Percentiles rank a stretch among this genome's conserved stretches.
Evolutionary conservation across 1,140 invertebrate species (phyloP).

Genomic region (Ceratoteleas bidentatus): DNA sequence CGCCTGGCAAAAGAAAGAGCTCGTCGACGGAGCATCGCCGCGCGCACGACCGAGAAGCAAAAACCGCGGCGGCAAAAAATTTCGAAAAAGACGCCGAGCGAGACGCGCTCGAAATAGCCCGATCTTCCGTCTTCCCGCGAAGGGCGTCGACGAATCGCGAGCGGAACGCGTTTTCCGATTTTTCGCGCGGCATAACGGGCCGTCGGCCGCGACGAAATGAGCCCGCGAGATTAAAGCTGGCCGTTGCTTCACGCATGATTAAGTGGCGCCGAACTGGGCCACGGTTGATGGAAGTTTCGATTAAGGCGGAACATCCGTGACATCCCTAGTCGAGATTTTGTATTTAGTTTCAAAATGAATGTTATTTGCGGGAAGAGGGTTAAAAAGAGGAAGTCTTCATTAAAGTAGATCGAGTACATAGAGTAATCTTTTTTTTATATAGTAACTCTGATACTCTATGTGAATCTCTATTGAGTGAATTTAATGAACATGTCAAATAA

Average conservation of each 20-base stretch:
- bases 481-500: too few species aligned
- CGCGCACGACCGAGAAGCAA: constrained; percentile 10
- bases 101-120: constrained; percentile 55
- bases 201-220: constrained; percentile 16
- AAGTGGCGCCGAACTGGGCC: constrained; percentile 39
- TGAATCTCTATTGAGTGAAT: too few species aligned
- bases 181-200: constrained; percentile 14
- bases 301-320: constrained; percentile 3
- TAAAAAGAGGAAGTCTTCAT: too few species aligned
- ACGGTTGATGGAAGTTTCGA: constrained; percentile 29
- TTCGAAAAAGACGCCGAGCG: not conserved
- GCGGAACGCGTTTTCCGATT: too few species aligned
- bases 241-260: constrained; percentile 15
- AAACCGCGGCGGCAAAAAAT: constrained; percentile 4
- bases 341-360: too few species aligned
- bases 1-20: constrained; percentile 58
- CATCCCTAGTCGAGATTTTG: too few species aligned
- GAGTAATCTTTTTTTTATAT: too few species aligned
- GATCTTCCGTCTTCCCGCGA: constrained; percentile 52
- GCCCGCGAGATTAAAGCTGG: constrained; percentile 6
- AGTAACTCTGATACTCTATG: too few species aligned
- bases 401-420: too few species aligned
- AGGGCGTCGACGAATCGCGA: too few species aligned
- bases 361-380: too few species aligned
- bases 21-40: constrained; percentile 47